A percentile compares a stretch with the other conserved stretches of the same genome.
Conservation (phyloP, 2,888 invertebrate genomes). For the Pterostichus niger region DNA sequence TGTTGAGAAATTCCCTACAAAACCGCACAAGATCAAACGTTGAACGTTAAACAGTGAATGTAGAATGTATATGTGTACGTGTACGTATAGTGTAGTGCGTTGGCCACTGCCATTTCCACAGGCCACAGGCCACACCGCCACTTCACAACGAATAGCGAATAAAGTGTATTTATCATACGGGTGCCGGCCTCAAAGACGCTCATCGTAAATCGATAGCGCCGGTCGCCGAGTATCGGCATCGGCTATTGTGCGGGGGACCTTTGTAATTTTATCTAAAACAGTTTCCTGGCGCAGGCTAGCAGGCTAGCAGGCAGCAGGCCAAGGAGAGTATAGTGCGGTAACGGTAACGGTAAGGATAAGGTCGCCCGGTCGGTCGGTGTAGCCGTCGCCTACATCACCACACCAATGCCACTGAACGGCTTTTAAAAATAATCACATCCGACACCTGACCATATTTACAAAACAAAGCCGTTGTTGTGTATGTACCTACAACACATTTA, state of each 20-base stretch:
- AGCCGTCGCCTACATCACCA: not conserved
- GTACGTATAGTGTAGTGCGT: no score
- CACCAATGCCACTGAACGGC: not conserved
- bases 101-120: not conserved
- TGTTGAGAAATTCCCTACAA: slow-evolving; percentile 12
- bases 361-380: not conserved
- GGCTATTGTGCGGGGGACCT: slow-evolving; percentile 57
- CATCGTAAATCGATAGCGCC: slow-evolving; percentile 61
- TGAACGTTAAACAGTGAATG: not conserved
- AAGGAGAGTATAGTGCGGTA: slow-evolving; percentile 2
- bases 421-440: slow-evolving; percentile 22
- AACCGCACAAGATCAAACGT: slow-evolving; percentile 35
- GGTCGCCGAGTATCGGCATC: slow-evolving; percentile 41
- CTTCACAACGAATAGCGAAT: slow-evolving; percentile 20
- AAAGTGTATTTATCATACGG: slow-evolving; percentile 58
- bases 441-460: slow-evolving; percentile 27
- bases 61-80: no score
- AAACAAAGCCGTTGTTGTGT: slow-evolving; percentile 29
- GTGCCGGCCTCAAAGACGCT: slow-evolving; percentile 54
- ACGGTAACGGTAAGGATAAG: slow-evolving; percentile 1
- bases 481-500: not conserved
- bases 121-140: slow-evolving; percentile 14
- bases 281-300: slow-evolving; percentile 56
- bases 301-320: slow-evolving; percentile 22
- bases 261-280: slow-evolving; percentile 64